A percentile compares a stretch with the other conserved stretches of the same genome.
phyloP scores from a whole-genome alignment of 2,113 vertebrate genomes.

The Zosterops borbonicus region DNA sequence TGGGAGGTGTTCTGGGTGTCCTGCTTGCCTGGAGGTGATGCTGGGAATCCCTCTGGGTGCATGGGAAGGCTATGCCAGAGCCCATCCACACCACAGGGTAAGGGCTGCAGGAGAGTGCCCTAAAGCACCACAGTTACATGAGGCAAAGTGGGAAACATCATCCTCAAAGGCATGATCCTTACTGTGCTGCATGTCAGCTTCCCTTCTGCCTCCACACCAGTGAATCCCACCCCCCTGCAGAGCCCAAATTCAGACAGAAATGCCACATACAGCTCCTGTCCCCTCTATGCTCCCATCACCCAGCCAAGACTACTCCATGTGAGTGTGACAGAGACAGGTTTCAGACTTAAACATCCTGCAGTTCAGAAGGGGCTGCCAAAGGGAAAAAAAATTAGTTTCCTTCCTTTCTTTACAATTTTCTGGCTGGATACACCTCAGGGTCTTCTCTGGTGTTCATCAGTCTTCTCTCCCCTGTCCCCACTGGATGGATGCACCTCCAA shows the following conservation, averaged over 20 bases:
- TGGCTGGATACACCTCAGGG: neutral
- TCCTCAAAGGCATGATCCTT: neutral
- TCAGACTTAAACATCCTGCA: constrained; percentile 41
- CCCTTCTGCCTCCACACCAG: neutral
- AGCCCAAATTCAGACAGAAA: neutral
- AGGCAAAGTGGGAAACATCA: neutral
- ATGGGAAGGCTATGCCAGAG: neutral
- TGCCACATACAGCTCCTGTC: neutral
- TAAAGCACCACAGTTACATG: neutral
- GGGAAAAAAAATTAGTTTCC: neutral
- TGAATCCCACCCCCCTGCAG: neutral
- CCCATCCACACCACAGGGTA: neutral
- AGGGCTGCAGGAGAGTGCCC: neutral
- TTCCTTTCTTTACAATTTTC: constrained; percentile 19
- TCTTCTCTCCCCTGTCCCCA: neutral
- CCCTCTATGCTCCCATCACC: neutral
- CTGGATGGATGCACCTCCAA: neutral
- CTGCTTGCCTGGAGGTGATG: neutral
- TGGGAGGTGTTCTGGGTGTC: neutral
- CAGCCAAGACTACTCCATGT: neutral
- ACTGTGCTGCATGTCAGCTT: neutral
- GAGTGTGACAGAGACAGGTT: neutral
- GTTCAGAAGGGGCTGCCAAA: constrained; percentile 6
- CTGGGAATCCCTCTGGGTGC: neutral
- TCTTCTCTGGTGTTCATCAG: neutral